Conservation (phyloP, 2,888 invertebrate genomes). For the Ormyrus nitidulus region DNA sequence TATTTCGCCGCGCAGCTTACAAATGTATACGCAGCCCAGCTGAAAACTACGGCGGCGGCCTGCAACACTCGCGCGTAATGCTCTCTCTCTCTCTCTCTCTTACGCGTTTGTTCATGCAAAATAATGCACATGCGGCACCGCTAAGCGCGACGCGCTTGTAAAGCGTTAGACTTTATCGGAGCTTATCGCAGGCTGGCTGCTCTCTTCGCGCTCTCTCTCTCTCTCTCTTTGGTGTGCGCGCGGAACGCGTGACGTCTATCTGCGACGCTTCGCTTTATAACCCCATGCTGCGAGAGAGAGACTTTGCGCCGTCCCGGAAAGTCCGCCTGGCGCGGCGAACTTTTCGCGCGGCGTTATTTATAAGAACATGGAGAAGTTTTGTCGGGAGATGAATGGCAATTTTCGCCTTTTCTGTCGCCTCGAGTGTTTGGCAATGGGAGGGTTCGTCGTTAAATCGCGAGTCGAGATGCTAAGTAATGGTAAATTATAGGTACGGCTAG, state of each 20-base stretch:
- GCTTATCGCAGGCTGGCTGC: slow-evolving; percentile 18
- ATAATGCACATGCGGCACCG: slow-evolving; percentile 2
- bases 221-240: neutral
- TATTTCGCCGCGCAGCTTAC: neutral
- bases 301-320: neutral
- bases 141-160: neutral
- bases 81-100: neutral
- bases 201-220: neutral
- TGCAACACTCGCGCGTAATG: neutral
- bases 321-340: neutral
- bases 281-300: slow-evolving; percentile 32
- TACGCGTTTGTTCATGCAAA: slow-evolving; percentile 10
- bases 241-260: neutral
- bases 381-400: no score
- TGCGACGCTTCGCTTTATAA: neutral
- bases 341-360: slow-evolving; percentile 13
- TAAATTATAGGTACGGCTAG: no score
- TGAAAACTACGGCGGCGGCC: neutral
- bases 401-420: no score
- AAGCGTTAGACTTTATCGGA: slow-evolving; percentile 30
- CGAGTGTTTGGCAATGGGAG: no score
- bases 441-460: no score
- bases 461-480: no score
- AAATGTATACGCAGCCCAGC: neutral
- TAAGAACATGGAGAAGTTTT: slow-evolving; percentile 35